Percentiles rank a stretch among this genome's conserved stretches.
phyloP scores from a whole-genome alignment of 2,888 invertebrate species.

The Dicycla oo region DNA sequence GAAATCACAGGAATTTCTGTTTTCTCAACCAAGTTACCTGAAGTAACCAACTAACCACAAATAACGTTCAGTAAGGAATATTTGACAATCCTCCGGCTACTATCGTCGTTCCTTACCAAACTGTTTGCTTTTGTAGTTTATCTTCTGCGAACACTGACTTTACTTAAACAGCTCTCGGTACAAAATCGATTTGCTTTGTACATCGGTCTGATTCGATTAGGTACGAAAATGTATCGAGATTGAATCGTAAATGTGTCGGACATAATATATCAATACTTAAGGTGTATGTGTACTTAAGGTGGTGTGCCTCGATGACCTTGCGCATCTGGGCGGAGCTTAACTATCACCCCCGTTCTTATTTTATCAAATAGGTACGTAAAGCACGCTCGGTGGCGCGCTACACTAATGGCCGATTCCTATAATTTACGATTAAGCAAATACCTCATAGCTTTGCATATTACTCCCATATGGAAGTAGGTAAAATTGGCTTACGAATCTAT shows the following conservation, averaged over 20 bases:
- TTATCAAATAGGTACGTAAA: too few relatives aligned
- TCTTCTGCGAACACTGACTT: slow-evolving; percentile 4
- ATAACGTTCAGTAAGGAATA: slow-evolving; percentile 1
- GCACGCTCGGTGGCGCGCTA: too few relatives aligned
- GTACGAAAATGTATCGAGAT: not conserved
- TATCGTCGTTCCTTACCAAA: slow-evolving; percentile 2
- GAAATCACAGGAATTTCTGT: not conserved
- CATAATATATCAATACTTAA: not conserved
- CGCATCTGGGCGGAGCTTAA: too few relatives aligned
- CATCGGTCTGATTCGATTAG: not conserved
- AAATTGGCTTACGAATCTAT: too few relatives aligned
- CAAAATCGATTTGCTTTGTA: slow-evolving; percentile 4
- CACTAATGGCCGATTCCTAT: too few relatives aligned
- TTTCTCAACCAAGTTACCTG: not conserved
- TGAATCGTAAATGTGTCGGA: not conserved
- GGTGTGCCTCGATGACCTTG: too few relatives aligned
- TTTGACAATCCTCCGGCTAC: not conserved
- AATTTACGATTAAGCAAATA: too few relatives aligned
- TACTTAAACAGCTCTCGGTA: not conserved
- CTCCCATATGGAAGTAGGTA: too few relatives aligned
- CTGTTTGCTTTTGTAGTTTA: slow-evolving; percentile 16
- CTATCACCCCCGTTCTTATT: too few relatives aligned
- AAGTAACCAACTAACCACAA: slow-evolving; percentile 3
- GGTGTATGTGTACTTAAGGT: too few relatives aligned
- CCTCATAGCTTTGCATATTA: too few relatives aligned